Conservation (phyloP, 2,888 invertebrate genomes). For the Cancer borealis region DNA sequence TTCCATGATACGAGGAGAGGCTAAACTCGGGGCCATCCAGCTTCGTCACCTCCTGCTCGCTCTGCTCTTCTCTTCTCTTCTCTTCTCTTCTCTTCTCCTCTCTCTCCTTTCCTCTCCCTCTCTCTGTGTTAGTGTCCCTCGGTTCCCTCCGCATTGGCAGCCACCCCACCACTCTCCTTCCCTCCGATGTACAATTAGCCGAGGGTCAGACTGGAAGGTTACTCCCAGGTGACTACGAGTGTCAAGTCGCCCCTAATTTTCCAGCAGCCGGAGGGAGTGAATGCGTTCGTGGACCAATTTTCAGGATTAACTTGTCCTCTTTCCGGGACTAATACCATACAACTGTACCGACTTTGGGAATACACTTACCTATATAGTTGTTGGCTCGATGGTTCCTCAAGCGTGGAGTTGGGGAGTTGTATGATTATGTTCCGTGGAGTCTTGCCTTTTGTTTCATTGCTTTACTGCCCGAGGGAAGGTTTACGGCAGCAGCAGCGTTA, state of each 20-base stretch:
- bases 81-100: not conserved
- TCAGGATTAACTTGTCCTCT: not conserved
- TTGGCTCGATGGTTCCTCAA: not conserved
- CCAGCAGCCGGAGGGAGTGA: not conserved
- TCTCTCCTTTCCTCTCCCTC: not conserved
- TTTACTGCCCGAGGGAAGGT: not conserved
- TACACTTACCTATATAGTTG: not conserved
- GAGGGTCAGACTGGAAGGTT: slow-evolving; percentile 21
- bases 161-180: not conserved
- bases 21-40: not conserved
- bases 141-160: not conserved
- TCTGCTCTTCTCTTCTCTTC: not conserved
- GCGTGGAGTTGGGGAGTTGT: not conserved
- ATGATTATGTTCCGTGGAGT: not conserved
- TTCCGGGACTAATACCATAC: not conserved
- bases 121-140: not conserved
- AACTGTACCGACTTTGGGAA: not conserved
- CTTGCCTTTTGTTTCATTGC: not conserved
- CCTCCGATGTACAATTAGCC: not conserved
- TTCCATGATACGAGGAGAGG: not conserved
- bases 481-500: not conserved
- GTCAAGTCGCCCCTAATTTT: slow-evolving; percentile 26
- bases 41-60: not conserved
- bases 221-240: slow-evolving; percentile 12
- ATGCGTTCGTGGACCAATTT: not conserved